Conservation (phyloP, 2,797 vertebrate species). For the Discoglossus pictus region DNA sequence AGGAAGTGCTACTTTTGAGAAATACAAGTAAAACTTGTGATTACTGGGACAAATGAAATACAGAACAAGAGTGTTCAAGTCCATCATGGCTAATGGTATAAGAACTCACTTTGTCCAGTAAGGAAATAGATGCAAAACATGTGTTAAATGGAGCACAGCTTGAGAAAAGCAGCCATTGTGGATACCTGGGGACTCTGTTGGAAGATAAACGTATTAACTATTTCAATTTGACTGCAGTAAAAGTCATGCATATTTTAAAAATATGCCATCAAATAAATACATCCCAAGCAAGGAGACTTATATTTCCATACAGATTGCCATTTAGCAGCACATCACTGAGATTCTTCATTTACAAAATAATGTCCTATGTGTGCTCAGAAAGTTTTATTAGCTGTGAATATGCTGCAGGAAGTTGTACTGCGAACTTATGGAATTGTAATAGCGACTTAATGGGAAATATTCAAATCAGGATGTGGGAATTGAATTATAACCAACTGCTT, state of each 20-base stretch:
- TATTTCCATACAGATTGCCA: slow-evolving; percentile 26
- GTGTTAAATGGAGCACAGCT: slow-evolving; percentile 30
- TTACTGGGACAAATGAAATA: neutral
- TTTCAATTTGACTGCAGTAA: slow-evolving; percentile 15
- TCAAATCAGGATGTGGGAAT: too few relatives aligned
- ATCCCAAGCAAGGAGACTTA: neutral
- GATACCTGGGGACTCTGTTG: slow-evolving; percentile 1
- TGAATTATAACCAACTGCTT: too few relatives aligned
- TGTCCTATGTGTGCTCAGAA: slow-evolving; percentile 23
- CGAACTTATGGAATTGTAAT: neutral
- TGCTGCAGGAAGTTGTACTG: neutral
- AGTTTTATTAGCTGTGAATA: slow-evolving; percentile 3
- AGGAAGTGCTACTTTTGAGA: too few relatives aligned
- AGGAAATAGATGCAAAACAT: slow-evolving; percentile 1
- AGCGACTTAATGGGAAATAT: neutral
- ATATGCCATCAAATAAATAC: slow-evolving; percentile 9
- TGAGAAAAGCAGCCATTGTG: slow-evolving; percentile 20
- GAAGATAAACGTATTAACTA: slow-evolving; percentile 6
- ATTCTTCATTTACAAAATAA: slow-evolving; percentile 24
- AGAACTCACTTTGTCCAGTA: slow-evolving; percentile 2
- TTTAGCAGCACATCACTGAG: slow-evolving; percentile 13
- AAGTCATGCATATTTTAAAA: slow-evolving; percentile 36
- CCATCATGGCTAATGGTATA: neutral
- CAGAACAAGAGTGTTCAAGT: neutral
- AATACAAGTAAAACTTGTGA: too few relatives aligned